These are phyloP conservation scores for Ispidina picta DNA, from an alignment of 2,797 vertebrate genomes.

Conservation along the genomic window DNA sequence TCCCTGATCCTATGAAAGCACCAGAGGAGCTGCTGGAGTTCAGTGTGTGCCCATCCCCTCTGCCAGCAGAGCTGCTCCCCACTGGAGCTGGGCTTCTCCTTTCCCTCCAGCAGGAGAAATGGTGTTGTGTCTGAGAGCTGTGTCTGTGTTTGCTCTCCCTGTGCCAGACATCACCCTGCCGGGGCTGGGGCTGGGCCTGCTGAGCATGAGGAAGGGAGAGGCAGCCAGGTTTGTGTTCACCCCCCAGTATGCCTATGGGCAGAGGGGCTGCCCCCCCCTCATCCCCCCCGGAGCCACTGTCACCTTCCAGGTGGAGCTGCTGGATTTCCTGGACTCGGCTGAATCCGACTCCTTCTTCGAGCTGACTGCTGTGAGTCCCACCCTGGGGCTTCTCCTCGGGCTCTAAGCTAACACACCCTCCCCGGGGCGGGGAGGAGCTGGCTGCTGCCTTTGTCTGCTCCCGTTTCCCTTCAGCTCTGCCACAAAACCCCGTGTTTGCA, in stretches of 20 bases:
- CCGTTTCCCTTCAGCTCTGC: neutral
- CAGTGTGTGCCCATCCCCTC: neutral
- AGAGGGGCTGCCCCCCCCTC: conserved; percentile 86
- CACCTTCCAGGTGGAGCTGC: conserved; percentile 88
- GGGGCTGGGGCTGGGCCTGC: conserved; percentile 88
- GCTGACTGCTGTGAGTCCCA: conserved; percentile 79
- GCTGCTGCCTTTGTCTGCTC: neutral
- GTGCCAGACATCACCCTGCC: conserved; percentile 86
- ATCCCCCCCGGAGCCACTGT: conserved; percentile 84
- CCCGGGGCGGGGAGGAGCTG: neutral
- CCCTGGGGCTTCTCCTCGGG: neutral
- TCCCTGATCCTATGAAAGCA: too few species aligned
- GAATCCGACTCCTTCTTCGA: conserved; percentile 85
- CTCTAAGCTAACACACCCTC: too few species aligned
- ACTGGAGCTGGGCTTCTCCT: too few species aligned
- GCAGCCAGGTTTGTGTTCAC: conserved; percentile 84
- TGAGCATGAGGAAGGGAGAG: conserved; percentile 93
- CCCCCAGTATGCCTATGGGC: conserved; percentile 88
- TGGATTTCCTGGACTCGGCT: conserved; percentile 87
- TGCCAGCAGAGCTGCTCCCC: too few species aligned
- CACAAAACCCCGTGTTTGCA: neutral
- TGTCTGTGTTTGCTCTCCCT: neutral
- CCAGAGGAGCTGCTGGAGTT: neutral
- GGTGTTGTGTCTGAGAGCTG: neutral
- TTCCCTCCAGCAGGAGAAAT: neutral